These are phyloP conservation scores for Euplexia lucipara DNA, from an alignment of 2,888 invertebrate genomes.

Conservation along the genomic window DNA sequence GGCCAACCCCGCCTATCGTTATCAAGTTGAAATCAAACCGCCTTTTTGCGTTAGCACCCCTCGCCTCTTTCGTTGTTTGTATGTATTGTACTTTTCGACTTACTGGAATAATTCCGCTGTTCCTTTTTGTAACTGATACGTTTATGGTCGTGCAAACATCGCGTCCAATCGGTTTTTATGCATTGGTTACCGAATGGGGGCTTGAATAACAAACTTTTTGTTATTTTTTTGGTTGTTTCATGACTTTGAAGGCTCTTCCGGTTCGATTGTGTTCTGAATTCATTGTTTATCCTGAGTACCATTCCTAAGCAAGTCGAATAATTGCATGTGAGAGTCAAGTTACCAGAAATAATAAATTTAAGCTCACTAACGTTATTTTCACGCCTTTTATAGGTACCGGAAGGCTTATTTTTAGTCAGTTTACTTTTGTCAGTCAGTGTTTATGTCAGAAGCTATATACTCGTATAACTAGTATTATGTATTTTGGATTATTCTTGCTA, in stretches of 20 bases:
- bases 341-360: not conserved
- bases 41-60: slow-evolving; percentile 81
- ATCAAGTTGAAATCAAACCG: slow-evolving; percentile 84
- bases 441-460: too few relatives aligned
- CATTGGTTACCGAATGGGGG: slow-evolving; percentile 46
- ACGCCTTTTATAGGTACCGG: too few relatives aligned
- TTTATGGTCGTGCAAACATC: slow-evolving; percentile 59
- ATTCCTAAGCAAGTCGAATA: not conserved
- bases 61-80: slow-evolving; percentile 68
- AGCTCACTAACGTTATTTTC: too few relatives aligned
- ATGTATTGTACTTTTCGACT: slow-evolving; percentile 68
- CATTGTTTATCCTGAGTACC: slow-evolving; percentile 3
- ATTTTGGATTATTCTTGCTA: too few relatives aligned
- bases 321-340: not conserved
- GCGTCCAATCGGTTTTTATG: slow-evolving; percentile 57
- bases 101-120: slow-evolving; percentile 63
- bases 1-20: slow-evolving; percentile 77
- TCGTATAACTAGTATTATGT: too few relatives aligned
- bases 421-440: too few relatives aligned
- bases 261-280: slow-evolving; percentile 27
- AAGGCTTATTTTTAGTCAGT: too few relatives aligned
- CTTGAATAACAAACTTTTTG: slow-evolving; percentile 42
- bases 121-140: slow-evolving; percentile 67
- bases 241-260: slow-evolving; percentile 14
- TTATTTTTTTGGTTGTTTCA: slow-evolving; percentile 38